These are phyloP conservation scores for Rafetus swinhoei DNA, from an alignment of 2,113 vertebrate species.

Conservation along the genomic window DNA sequence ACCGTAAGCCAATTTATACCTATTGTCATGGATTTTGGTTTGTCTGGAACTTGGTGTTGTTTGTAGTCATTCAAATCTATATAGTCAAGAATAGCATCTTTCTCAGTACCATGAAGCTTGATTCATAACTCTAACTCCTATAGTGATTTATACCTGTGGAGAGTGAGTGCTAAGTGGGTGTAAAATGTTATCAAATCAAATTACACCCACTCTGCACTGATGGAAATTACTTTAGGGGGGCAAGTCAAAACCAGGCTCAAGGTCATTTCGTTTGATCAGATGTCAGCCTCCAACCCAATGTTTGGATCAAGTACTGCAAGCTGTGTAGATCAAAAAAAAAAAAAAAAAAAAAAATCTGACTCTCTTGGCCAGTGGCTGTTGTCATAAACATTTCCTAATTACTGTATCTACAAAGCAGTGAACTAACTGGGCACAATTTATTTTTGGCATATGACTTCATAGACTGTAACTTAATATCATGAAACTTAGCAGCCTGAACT, in stretches of 20 bases:
- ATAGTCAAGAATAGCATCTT: neutral
- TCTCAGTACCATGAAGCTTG: neutral
- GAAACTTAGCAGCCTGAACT: conserved; percentile 55
- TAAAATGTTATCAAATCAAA: neutral
- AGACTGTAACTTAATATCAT: conserved; percentile 36
- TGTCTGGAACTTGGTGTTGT: neutral
- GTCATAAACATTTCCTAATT: conserved; percentile 54
- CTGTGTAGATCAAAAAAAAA: conserved; percentile 39
- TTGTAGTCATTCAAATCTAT: neutral
- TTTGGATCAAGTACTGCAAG: conserved; percentile 39
- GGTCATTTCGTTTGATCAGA: neutral
- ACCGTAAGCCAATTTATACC: neutral
- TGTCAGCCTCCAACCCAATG: neutral
- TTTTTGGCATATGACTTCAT: conserved; percentile 56
- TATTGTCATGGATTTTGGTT: neutral
- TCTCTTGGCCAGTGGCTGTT: conserved; percentile 42
- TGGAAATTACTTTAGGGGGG: neutral
- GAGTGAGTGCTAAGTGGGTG: neutral
- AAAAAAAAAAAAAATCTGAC: neutral
- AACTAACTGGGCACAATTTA: conserved; percentile 55
- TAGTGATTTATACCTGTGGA: neutral
- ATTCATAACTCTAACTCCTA: neutral
- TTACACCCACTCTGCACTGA: neutral
- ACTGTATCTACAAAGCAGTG: conserved; percentile 47
- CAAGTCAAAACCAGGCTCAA: neutral